A percentile compares a stretch with the other conserved stretches of the same genome.
phyloP scores from a whole-genome alignment of 2,888 invertebrate genomes.

The Sialis lutaria region DNA sequence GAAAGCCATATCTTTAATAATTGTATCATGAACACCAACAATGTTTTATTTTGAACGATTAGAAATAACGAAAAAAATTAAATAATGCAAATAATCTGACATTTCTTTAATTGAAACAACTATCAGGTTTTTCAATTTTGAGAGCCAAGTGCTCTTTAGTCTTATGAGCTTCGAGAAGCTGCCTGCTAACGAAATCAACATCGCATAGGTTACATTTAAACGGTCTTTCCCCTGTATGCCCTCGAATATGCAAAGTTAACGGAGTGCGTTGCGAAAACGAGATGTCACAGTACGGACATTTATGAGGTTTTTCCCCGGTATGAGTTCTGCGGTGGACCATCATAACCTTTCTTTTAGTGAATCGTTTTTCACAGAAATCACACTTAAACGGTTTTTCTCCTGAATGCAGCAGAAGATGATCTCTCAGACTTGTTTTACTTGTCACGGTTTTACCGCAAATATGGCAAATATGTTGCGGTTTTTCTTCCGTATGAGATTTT shows the following conservation, averaged over 20 bases:
- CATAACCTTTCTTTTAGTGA: conserved; percentile 22
- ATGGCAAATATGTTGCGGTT: conserved; percentile 17
- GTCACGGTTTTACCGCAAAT: conserved; percentile 5
- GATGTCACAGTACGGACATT: conserved; percentile 36
- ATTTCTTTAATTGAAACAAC: too few species aligned
- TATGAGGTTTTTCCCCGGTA: conserved; percentile 30
- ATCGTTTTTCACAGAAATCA: conserved; percentile 15
- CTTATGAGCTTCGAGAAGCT: background rate
- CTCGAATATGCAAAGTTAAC: conserved; percentile 29
- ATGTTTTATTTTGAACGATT: too few species aligned
- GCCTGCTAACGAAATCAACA: background rate
- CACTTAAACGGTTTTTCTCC: conserved; percentile 1
- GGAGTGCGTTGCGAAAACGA: conserved; percentile 32
- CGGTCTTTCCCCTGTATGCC: conserved; percentile 34
- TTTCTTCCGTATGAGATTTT: conserved; percentile 30
- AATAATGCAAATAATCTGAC: too few species aligned
- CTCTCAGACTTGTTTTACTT: conserved; percentile 1
- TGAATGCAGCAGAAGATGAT: conserved; percentile 2
- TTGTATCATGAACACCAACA: too few species aligned
- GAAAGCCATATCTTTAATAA: too few species aligned
- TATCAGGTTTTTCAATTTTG: too few species aligned
- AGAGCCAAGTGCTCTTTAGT: background rate
- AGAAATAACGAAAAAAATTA: too few species aligned
- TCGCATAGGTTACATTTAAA: conserved; percentile 10
- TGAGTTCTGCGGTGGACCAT: conserved; percentile 33